phyloP scores from a whole-genome alignment of 2,888 invertebrate species.

The Eristalinus sepulchralis region DNA sequence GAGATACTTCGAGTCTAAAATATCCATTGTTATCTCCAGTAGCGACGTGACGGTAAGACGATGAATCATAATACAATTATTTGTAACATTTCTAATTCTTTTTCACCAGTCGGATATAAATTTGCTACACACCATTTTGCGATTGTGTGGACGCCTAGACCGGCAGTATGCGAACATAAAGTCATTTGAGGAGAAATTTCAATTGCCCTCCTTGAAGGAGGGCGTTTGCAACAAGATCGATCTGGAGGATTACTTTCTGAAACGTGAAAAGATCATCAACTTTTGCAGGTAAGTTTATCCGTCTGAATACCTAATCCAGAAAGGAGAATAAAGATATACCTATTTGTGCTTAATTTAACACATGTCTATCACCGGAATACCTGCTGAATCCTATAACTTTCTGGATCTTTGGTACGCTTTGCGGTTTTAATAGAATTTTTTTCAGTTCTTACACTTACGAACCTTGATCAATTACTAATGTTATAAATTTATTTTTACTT shows the following conservation, averaged over 20 bases:
- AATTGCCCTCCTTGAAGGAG: slow-evolving; percentile 77
- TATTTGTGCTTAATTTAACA: slow-evolving; percentile 1
- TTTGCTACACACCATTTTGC: slow-evolving; percentile 77
- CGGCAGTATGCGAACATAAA: slow-evolving; percentile 74
- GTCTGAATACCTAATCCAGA: not conserved
- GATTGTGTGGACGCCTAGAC: slow-evolving; percentile 78
- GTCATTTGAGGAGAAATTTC: slow-evolving; percentile 77
- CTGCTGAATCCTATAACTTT: slow-evolving; percentile 12
- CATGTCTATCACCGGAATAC: slow-evolving; percentile 42
- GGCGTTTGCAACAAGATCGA: slow-evolving; percentile 76
- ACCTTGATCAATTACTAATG: not conserved
- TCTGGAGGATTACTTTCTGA: slow-evolving; percentile 79
- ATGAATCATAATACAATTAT: not conserved
- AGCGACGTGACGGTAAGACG: slow-evolving; percentile 78
- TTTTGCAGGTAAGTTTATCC: slow-evolving; percentile 77
- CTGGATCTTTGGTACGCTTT: slow-evolving; percentile 54
- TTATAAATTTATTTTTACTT: slow-evolving; percentile 4
- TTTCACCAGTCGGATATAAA: slow-evolving; percentile 77
- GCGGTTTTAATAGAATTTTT: not conserved
- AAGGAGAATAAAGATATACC: not conserved
- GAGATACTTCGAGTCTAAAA: slow-evolving; percentile 77
- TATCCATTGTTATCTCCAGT: slow-evolving; percentile 78
- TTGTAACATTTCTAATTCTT: not conserved
- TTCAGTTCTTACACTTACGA: not conserved
- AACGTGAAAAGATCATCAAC: slow-evolving; percentile 78